Evolutionary conservation across 64 coral and sea anemone species (phyloP).

Genomic region (Actinia tenebrosa): DNA sequence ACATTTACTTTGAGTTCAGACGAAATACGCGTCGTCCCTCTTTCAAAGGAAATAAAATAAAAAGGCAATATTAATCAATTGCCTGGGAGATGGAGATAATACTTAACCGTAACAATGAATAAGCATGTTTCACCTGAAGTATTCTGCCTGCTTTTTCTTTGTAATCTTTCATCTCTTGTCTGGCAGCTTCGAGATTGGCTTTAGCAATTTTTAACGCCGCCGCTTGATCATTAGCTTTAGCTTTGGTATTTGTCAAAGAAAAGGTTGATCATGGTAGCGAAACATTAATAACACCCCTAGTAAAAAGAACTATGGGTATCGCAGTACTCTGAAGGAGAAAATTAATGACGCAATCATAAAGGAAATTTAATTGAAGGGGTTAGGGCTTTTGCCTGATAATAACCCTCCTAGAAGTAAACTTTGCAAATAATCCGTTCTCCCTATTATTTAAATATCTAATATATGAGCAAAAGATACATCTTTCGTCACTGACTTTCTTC

Average conservation of each 20-base stretch:
- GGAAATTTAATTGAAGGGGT: no score
- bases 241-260: slow-evolving; percentile 52
- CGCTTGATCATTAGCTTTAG: slow-evolving; percentile 71
- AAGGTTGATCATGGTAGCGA: not conserved
- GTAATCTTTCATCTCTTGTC: slow-evolving; percentile 92
- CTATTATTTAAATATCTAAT: not conserved
- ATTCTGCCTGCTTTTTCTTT: slow-evolving; percentile 98
- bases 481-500: slow-evolving; percentile 88
- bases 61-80: no score
- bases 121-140: slow-evolving; percentile 52
- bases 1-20: no score
- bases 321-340: not conserved
- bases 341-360: not conserved
- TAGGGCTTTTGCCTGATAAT: no score
- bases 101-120: no score
- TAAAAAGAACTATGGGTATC: no score
- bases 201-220: slow-evolving; percentile 62
- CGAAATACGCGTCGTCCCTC: no score
- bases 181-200: slow-evolving; percentile 66
- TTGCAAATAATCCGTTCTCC: no score
- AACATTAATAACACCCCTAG: not conserved
- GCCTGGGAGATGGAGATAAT: no score
- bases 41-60: no score
- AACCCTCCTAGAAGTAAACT: no score
- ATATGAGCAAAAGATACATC: slow-evolving; percentile 62